A percentile compares a stretch with the other conserved stretches of the same genome.
These are phyloP conservation scores for Molorchus minor DNA, from an alignment of 2,888 invertebrate genomes.

Conservation along the genomic window DNA sequence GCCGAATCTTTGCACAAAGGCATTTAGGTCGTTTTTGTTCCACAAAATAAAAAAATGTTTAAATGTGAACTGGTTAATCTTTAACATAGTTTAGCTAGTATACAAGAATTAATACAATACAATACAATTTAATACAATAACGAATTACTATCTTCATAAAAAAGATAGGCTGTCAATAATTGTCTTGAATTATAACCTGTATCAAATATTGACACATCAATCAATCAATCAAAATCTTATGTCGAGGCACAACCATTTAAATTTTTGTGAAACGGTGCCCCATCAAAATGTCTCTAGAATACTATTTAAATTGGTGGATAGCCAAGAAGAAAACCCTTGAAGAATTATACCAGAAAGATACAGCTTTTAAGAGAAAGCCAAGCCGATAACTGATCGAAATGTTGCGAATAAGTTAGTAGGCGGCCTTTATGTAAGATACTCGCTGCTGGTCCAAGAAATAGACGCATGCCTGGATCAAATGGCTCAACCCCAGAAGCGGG, in stretches of 20 bases:
- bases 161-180: no score
- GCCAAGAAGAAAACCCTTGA: conserved; percentile 60
- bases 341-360: conserved; percentile 58
- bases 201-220: not conserved
- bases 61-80: no score
- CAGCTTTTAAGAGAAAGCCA: conserved; percentile 47
- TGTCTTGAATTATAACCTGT: conserved; percentile 7
- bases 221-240: conserved; percentile 10
- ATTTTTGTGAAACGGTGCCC: not conserved
- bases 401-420: conserved; percentile 65
- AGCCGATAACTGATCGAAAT: conserved; percentile 61
- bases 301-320: conserved; percentile 65
- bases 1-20: no score
- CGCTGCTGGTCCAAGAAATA: conserved; percentile 66
- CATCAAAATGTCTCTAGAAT: conserved; percentile 61
- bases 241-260: not conserved
- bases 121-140: no score
- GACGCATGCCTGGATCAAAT: conserved; percentile 71
- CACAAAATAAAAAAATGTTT: no score
- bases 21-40: no score
- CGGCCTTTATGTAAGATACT: conserved; percentile 66
- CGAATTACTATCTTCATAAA: no score
- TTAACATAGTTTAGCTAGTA: no score
- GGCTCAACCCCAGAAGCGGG: conserved; percentile 69
- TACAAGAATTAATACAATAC: no score